These are phyloP conservation scores for Drosophila neotestacea DNA, from an alignment of 2,888 invertebrate species.

Conservation along the genomic window DNA sequence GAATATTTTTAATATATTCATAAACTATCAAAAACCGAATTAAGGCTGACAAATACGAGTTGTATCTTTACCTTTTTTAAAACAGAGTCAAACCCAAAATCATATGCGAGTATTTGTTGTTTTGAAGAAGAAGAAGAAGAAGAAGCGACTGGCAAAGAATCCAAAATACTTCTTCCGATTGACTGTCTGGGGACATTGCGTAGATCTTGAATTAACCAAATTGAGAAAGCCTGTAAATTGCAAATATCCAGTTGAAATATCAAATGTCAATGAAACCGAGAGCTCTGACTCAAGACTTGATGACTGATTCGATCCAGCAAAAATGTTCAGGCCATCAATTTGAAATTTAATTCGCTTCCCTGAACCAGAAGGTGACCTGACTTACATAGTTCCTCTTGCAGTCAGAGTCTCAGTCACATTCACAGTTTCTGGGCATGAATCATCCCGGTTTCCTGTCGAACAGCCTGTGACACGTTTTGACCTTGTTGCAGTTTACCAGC, in stretches of 20 bases:
- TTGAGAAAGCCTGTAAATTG: conserved; percentile 69
- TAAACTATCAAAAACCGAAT: conserved; percentile 58
- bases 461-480: conserved; percentile 46
- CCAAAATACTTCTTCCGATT: background rate
- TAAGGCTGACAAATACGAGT: conserved; percentile 62
- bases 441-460: conserved; percentile 42
- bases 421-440: conserved; percentile 43
- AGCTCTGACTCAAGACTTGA: conserved; percentile 35
- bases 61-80: conserved; percentile 37
- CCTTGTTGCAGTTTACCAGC: conserved; percentile 52
- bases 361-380: conserved; percentile 45
- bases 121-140: background rate
- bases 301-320: conserved; percentile 5
- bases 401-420: background rate
- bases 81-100: conserved; percentile 36
- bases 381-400: conserved; percentile 32
- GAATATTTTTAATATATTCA: conserved; percentile 68
- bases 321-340: conserved; percentile 45
- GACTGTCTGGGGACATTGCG: background rate
- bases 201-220: conserved; percentile 55
- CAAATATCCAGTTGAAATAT: conserved; percentile 54
- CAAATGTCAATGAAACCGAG: conserved; percentile 68
- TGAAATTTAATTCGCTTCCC: conserved; percentile 34
- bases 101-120: conserved; percentile 15
- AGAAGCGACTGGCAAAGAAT: conserved; percentile 4